Percentiles rank a stretch among this genome's conserved stretches.
Conservation (phyloP, 2,113 vertebrate species). For the Crotalus viridis region DNA sequence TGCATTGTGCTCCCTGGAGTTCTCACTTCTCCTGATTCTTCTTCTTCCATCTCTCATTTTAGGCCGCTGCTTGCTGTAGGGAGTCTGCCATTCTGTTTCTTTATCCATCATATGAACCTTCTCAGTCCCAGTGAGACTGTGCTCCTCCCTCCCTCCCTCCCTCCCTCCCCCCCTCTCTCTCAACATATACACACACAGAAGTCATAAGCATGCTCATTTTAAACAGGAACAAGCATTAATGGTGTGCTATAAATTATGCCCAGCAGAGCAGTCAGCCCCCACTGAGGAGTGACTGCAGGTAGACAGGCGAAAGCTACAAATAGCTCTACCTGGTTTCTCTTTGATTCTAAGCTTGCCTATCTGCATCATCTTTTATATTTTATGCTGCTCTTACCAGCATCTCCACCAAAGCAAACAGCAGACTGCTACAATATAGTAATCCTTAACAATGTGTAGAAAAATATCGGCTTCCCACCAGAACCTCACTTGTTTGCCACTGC, state of each 20-base stretch:
- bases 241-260: neutral
- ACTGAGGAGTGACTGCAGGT: slow-evolving; percentile 17
- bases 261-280: slow-evolving; percentile 11
- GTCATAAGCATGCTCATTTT: neutral
- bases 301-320: neutral
- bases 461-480: slow-evolving; percentile 9
- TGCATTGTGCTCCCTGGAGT: neutral
- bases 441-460: slow-evolving; percentile 4
- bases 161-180: neutral
- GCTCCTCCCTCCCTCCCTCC: neutral
- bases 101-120: neutral
- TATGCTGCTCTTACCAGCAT: neutral
- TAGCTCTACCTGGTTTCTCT: neutral
- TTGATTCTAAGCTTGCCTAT: neutral
- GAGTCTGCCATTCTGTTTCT: neutral
- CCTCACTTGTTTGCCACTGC: neutral
- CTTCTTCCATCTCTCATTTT: neutral
- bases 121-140: neutral
- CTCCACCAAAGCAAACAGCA: neutral
- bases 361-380: neutral
- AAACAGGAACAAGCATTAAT: neutral
- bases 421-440: neutral
- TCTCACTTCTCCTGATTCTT: neutral
- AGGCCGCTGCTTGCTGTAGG: neutral
- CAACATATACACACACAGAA: neutral